Conservation (phyloP, 2,113 vertebrate species). For the Xiphophorus couchianus region DNA sequence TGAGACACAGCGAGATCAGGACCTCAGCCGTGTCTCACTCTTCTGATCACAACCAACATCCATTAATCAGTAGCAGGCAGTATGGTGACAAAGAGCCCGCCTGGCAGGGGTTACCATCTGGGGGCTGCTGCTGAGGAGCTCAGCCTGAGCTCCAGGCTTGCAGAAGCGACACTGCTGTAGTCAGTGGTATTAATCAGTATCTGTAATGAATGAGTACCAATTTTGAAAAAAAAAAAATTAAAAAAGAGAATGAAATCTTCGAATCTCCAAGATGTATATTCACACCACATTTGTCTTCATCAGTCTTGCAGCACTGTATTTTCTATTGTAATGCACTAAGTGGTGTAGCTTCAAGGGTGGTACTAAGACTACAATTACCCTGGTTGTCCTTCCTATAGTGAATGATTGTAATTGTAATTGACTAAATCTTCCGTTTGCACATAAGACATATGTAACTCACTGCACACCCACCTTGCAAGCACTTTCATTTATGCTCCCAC, state of each 20-base stretch:
- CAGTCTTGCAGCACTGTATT: conserved; percentile 23
- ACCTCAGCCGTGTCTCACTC: conserved; percentile 53
- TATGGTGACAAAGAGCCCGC: conserved; percentile 81
- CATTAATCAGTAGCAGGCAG: conserved; percentile 89
- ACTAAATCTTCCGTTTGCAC: conserved; percentile 78
- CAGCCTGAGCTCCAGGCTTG: conserved; percentile 50
- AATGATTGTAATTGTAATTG: conserved; percentile 83
- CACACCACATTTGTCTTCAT: conserved; percentile 3
- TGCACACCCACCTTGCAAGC: conserved; percentile 55
- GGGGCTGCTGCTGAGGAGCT: conserved; percentile 43
- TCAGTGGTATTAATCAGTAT: conserved; percentile 36
- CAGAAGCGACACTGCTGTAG: conserved; percentile 30
- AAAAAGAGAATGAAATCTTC: not conserved
- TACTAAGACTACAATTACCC: conserved; percentile 57
- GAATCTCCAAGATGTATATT: conserved; percentile 21
- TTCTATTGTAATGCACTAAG: conserved; percentile 51
- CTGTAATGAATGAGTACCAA: conserved; percentile 1
- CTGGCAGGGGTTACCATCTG: conserved; percentile 61
- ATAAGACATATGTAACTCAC: conserved; percentile 70
- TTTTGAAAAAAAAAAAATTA: conserved; percentile 24
- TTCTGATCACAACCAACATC: conserved; percentile 80
- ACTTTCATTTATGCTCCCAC: conserved; percentile 25
- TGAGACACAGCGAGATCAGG: conserved; percentile 70
- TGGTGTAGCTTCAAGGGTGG: conserved; percentile 59
- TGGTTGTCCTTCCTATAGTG: conserved; percentile 66